Percentiles rank a stretch among this genome's conserved stretches.
phyloP scores from a whole-genome alignment of 2,113 vertebrate genomes.

The Protobothrops mucrosquamatus region DNA sequence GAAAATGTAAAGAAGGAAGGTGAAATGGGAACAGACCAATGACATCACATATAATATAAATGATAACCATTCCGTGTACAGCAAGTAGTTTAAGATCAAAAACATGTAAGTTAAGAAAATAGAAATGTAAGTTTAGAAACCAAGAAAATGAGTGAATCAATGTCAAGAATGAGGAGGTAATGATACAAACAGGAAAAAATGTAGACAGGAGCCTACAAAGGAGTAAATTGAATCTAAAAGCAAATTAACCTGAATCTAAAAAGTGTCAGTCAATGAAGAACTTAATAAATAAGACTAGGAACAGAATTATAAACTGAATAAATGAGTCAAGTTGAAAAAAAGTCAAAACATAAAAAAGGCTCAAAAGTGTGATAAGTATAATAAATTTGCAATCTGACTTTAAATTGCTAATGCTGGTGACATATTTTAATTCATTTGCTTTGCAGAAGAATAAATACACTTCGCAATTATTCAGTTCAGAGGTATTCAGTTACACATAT shows the following conservation, averaged over 20 bases:
- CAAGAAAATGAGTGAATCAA: not conserved
- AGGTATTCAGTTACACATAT: not conserved
- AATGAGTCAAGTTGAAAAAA: not conserved
- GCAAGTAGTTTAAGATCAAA: not conserved
- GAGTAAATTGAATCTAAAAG: not conserved
- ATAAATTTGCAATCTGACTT: not conserved
- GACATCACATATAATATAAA: not conserved
- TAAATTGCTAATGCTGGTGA: not conserved
- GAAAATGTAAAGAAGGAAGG: not conserved
- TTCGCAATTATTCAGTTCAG: not conserved
- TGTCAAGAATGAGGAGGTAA: not conserved
- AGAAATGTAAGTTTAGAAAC: not conserved
- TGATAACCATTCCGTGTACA: not conserved
- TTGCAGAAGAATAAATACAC: not conserved
- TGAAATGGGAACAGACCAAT: not conserved
- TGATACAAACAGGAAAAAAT: not conserved
- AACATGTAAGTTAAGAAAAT: not conserved
- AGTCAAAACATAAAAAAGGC: not conserved
- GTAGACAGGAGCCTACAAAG: not conserved
- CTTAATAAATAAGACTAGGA: not conserved
- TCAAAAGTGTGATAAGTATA: not conserved
- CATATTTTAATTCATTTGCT: not conserved
- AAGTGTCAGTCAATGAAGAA: not conserved
- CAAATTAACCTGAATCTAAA: not conserved
- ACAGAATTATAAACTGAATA: not conserved